Evolutionary conservation across 2,797 vertebrate species (phyloP).

Genomic region (Poeciliopsis paucimaculata): DNA sequence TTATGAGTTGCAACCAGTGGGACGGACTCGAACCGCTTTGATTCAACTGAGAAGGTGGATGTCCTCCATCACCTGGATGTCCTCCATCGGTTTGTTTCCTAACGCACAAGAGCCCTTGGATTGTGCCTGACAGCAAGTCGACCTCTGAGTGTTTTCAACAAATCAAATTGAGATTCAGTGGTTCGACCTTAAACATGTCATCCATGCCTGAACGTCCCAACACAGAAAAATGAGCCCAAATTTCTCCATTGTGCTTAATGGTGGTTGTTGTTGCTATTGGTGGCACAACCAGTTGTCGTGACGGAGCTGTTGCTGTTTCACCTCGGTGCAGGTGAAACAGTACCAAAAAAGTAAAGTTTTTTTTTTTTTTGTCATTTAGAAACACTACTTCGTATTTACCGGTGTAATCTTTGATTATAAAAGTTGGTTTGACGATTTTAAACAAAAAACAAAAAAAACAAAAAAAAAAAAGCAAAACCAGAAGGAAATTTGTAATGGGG

Average conservation of each 20-base stretch:
- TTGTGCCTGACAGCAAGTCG: not conserved
- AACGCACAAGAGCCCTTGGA: not conserved
- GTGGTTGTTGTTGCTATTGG: not conserved
- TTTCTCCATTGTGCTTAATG: not conserved
- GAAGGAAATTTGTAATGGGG: not conserved
- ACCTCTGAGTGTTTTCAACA: not conserved
- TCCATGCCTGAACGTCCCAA: not conserved
- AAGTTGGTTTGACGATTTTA: not conserved
- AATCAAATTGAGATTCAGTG: not conserved
- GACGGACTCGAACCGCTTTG: not conserved
- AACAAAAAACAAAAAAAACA: not conserved
- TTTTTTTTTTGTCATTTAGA: not conserved
- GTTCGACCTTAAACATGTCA: not conserved
- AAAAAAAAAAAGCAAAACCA: not conserved
- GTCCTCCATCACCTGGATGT: not conserved
- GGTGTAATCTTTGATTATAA: not conserved
- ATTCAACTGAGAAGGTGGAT: not conserved
- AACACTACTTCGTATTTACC: not conserved
- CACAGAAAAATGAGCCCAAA: not conserved
- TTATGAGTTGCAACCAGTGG: not conserved
- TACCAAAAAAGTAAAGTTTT: too few relatives aligned
- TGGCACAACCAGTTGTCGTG: not conserved
- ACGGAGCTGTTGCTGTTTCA: not conserved
- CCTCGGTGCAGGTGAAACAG: too few relatives aligned
- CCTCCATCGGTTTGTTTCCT: not conserved